A percentile compares a stretch with the other conserved stretches of the same genome.
These are phyloP conservation scores for Thereva unica DNA, from an alignment of 2,888 invertebrate genomes.

Conservation along the genomic window DNA sequence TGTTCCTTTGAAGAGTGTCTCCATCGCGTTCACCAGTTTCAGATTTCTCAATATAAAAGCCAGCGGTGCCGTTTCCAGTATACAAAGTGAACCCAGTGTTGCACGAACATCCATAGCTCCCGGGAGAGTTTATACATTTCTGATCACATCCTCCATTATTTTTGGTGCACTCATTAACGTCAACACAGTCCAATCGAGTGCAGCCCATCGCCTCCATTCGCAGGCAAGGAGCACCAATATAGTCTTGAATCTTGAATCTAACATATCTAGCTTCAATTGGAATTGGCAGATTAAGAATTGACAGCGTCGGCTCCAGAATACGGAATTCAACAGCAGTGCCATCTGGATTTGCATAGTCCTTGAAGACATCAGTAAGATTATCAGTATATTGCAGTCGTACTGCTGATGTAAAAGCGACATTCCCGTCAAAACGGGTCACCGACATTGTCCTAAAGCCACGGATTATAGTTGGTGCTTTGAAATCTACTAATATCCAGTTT, in stretches of 20 bases:
- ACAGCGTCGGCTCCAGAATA: slow-evolving; percentile 86
- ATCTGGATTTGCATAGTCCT: slow-evolving; percentile 90
- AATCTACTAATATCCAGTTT: slow-evolving; percentile 86
- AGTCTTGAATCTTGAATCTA: slow-evolving; percentile 84
- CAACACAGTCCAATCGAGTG: slow-evolving; percentile 83
- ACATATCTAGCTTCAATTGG: slow-evolving; percentile 90
- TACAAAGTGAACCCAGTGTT: slow-evolving; percentile 91
- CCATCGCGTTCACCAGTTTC: slow-evolving; percentile 89
- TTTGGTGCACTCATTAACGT: slow-evolving; percentile 83
- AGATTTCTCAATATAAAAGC: slow-evolving; percentile 74
- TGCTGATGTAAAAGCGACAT: slow-evolving; percentile 86
- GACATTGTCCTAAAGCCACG: slow-evolving; percentile 91
- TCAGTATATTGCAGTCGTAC: slow-evolving; percentile 85
- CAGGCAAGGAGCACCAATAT: slow-evolving; percentile 84
- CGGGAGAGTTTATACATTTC: slow-evolving; percentile 88
- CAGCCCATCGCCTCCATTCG: slow-evolving; percentile 93
- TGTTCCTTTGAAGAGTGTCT: slow-evolving; percentile 86
- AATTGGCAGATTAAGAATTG: slow-evolving; percentile 85
- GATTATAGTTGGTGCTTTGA: slow-evolving; percentile 85
- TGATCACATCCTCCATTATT: slow-evolving; percentile 93
- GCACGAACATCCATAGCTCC: slow-evolving; percentile 85
- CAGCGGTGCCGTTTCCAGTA: slow-evolving; percentile 85
- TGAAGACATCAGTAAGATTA: slow-evolving; percentile 84
- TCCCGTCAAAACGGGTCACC: slow-evolving; percentile 79
- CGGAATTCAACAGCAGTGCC: slow-evolving; percentile 92